Conservation (phyloP, 2,797 vertebrate genomes). For the Aplochiton taeniatus region DNA sequence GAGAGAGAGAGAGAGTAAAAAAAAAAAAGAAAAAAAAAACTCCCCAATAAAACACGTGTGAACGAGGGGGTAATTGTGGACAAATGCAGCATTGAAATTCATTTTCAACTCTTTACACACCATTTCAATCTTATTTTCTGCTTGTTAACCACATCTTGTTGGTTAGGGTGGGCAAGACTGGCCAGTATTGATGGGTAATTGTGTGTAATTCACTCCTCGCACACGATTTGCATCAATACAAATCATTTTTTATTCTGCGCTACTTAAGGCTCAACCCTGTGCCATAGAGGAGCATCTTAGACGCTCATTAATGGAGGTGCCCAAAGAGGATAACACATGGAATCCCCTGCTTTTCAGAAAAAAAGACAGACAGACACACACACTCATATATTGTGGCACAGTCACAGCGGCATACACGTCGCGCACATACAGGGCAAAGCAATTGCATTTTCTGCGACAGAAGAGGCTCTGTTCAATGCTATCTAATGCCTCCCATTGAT, state of each 20-base stretch:
- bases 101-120: slow-evolving; percentile 99
- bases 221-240: slow-evolving; percentile 93
- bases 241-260: slow-evolving; percentile 84
- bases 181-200: slow-evolving; percentile 97
- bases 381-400: slow-evolving; percentile 15
- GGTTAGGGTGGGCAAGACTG: slow-evolving; percentile 95
- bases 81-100: slow-evolving; percentile 99
- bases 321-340: slow-evolving; percentile 63
- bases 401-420: slow-evolving; percentile 3
- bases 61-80: slow-evolving; percentile 99
- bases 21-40: slow-evolving; percentile 38
- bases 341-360: slow-evolving; percentile 43
- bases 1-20: slow-evolving; percentile 47
- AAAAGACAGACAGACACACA: slow-evolving; percentile 20
- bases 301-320: slow-evolving; percentile 80
- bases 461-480: slow-evolving; percentile 24
- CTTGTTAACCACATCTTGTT: slow-evolving; percentile 99
- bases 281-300: slow-evolving; percentile 83
- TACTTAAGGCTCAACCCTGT: slow-evolving; percentile 80
- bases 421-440: slow-evolving; percentile 17
- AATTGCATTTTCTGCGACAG: slow-evolving; percentile 20
- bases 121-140: slow-evolving; percentile 99
- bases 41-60: slow-evolving; percentile 97
- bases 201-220: slow-evolving; percentile 93
- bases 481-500: slow-evolving; percentile 37